phyloP scores from a whole-genome alignment of 2,113 vertebrate species.

The Hyaena hyaena region DNA sequence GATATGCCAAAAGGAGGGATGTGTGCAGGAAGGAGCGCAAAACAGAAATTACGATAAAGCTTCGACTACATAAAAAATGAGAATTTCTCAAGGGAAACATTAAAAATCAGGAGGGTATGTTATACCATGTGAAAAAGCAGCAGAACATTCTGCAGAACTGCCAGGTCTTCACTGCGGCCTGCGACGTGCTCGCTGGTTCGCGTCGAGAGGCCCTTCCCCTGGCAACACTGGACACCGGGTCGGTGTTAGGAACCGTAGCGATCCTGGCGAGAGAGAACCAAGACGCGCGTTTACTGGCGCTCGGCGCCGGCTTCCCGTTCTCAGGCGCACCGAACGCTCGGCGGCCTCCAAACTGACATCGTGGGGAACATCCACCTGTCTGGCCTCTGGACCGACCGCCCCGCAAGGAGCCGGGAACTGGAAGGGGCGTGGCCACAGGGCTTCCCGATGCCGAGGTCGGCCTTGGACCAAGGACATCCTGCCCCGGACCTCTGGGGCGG shows the following conservation, averaged over 20 bases:
- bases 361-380: fast-evolving
- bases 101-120: neutral
- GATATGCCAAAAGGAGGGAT: fast-evolving
- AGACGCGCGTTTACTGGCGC: fast-evolving
- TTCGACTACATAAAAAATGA: conserved; percentile 54
- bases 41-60: conserved; percentile 23
- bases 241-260: conserved; percentile 85
- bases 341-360: fast-evolving
- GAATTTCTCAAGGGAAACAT: conserved; percentile 35
- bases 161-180: conserved; percentile 37
- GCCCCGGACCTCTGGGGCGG: neutral
- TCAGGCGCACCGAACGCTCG: fast-evolving
- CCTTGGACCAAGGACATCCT: neutral
- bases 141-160: neutral
- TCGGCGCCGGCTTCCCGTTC: fast-evolving
- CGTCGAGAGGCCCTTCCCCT: neutral
- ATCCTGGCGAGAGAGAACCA: conserved; percentile 79
- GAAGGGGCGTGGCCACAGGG: neutral
- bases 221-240: fast-evolving
- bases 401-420: fast-evolving
- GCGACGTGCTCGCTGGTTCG: conserved; percentile 14
- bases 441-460: fast-evolving
- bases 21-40: fast-evolving
- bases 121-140: neutral
- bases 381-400: fast-evolving